Evolutionary conservation across 2,888 invertebrate species (phyloP), one percentile per base, ranked within the genome.

Genomic region (Ferdinandea cuprea): DNA sequence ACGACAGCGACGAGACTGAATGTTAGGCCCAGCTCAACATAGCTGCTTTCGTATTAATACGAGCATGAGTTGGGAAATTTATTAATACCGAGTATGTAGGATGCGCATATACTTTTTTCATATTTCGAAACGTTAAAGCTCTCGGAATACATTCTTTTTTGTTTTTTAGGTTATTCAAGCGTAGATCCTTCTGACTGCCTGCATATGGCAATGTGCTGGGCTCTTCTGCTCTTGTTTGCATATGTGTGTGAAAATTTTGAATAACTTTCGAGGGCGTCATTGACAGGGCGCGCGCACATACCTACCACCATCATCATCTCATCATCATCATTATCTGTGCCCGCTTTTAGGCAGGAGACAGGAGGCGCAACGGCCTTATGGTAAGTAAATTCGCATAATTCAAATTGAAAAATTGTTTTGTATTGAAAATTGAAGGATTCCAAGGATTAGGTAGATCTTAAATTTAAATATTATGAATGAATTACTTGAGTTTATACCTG

Each of bases 21-120:
- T n/a, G 37, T 7, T 17, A 15, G 52, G 37, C 44, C 56, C 69
- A 25, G 37, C 63, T 46, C 52, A 61, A 54, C 66, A 71, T 48
- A 48, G 48, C 61, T 72, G 66, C 56, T 81, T 46, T 77, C 59
- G 44, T 81, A 81, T 72, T 59, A 81, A 76, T 76, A 44, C 46
- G 40, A 19, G 48, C n/a, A 4, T n/a, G 7, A 48, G 63, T 59
- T 37, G 65, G 52, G 48, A 65, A 81, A 81, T 76, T 76, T 81
- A 76, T 74, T 48, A 69, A 69, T 40, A 13, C 28, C 17, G 19
- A 42, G 8, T 19, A 46, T 46, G 30, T 32, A 11, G 21, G 25
- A n/a, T n/a, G n/a, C n/a, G n/a, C n/a, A n/a, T 35, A 28, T 32
- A 17, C 44, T 30, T 63, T n/a, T 56, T 21, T 63, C 25, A 59